Base-by-base conservation (phyloP, 2,797 vertebrate species). In the Platyrinchus mystaceus region DNA sequence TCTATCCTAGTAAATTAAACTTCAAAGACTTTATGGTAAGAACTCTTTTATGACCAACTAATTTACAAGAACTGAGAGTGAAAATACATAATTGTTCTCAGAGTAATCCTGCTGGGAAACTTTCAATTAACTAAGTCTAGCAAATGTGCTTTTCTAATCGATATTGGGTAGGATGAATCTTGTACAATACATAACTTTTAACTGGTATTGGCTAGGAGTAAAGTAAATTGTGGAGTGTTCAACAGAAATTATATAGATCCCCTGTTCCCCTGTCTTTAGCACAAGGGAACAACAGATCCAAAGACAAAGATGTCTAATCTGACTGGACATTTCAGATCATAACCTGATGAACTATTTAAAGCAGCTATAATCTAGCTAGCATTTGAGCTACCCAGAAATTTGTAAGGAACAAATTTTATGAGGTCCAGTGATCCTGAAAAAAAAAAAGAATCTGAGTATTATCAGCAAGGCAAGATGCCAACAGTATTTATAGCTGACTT, bases 261-360 rank as follows among this genome's bases (percentile, higher is more conserved):
- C 50, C 28, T 52, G 17, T 52, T 52, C 17, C 50, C 27, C 9
- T 46, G 5, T 36, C 27, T 76, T 69, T 37, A 84, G 14, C 49
- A 70, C 19, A 27, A 24, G 32, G 47, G n/a, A 89, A 46, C 39
- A 83, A 64, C 2, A 8, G 66, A 59, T 66, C 11, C 18, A 36
- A 83, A 78, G 28, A 62, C 47, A 91, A 95, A 71, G 44, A 47
- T 55, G 74, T 32, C 12, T 69, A 30, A 81, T 60, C 43, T 55
- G 70, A 86, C 46, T 14, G n/a, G 46, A 66, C 6, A n/a, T 75
- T 68, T 85, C 91, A 84, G 63, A 87, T 39, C 53, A 81, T 68
- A 90, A 68, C 21, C 22, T 86, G 74, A 66, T 75, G 49, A 73
- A 96, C 58, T 60, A 95, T 81, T 95, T 84, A 60, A 94, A 92